Evolutionary conservation across 2,113 vertebrate genomes (phyloP).

Genomic region (Scartelaos histophorus): DNA sequence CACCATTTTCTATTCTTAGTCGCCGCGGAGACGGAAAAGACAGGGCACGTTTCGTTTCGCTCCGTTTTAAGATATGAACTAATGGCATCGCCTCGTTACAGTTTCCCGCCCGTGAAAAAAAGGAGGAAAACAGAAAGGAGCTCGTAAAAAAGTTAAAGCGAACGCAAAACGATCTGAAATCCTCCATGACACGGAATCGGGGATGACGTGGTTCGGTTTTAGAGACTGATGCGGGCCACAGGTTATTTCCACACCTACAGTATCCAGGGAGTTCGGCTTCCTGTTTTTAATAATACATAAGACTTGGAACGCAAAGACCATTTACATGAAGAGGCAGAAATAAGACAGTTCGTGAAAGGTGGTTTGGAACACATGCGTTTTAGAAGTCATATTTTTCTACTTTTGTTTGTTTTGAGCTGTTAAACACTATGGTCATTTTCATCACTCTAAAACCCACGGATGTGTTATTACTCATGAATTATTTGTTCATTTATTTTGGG

Average conservation of each 20-base stretch:
- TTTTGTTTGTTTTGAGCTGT: too few species aligned
- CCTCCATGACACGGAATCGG: neutral
- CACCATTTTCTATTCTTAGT: slow-evolving; percentile 61
- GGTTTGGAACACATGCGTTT: too few species aligned
- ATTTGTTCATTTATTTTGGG: too few species aligned
- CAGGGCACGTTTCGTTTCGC: slow-evolving; percentile 56
- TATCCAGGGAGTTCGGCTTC: too few species aligned
- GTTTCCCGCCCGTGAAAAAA: slow-evolving; percentile 11
- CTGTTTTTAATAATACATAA: too few species aligned
- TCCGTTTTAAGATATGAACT: slow-evolving; percentile 61
- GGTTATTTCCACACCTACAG: neutral
- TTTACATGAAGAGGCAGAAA: too few species aligned
- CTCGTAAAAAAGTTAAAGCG: neutral
- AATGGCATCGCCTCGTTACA: slow-evolving; percentile 71
- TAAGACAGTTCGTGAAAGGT: too few species aligned
- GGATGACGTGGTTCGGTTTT: neutral
- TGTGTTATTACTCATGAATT: too few species aligned
- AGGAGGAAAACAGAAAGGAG: neutral
- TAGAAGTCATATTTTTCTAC: too few species aligned
- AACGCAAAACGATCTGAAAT: neutral
- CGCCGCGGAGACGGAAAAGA: slow-evolving; percentile 64
- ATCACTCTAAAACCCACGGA: too few species aligned
- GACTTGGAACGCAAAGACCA: too few species aligned
- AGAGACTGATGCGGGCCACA: neutral
- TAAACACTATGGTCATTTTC: too few species aligned